Base-by-base conservation (phyloP, 2,888 invertebrate species). In the Lagria hirta region DNA sequence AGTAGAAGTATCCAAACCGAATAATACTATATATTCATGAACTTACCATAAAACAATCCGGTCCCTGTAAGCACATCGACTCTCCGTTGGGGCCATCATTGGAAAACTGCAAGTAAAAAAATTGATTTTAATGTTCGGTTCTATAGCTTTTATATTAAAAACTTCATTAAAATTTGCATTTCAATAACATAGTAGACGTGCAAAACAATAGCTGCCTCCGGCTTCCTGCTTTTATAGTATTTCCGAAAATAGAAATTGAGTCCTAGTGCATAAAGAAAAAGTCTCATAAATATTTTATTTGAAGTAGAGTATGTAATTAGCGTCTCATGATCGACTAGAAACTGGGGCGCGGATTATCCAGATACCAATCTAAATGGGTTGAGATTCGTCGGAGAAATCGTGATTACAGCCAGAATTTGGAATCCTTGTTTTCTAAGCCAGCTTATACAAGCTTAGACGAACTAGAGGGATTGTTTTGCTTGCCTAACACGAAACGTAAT, bases 31-130 rank as follows among this genome's bases (percentile, higher is more conserved):
- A 24, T 24, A 4, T 29, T 2, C n/a, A 12, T 12, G 6, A 57
- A 76, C 81, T 80, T 70, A 82, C 82, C 82, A 82, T 82, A 73
- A 81, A 83, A 70, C 82, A 83, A 74, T 82, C 82, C 56, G 82
- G 81, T 68, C 81, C 81, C 71, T 82, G 82, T 70, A 82, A 75
- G 71, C 82, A 83, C 66, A 80, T 79, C 43, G 79, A 78, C 73
- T 81, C 80, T 69, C 80, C 80, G 66, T 78, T 73, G 60, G 78
- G 78, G 43, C 79, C 76, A 54, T 79, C 78, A 70, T 77, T 75
- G 62, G 81, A 79, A 61, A 82, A 82, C 82, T 82, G 79, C 64
- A 78, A 77, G 73, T 73, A 74, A 75, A 59, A 61, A 57, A 57
- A 52, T 49, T 57, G 55, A 58, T 55, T 59, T 60, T 61, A 60